Conservation (phyloP, 1,140 invertebrate species). For the Drosophila oshimai region DNA sequence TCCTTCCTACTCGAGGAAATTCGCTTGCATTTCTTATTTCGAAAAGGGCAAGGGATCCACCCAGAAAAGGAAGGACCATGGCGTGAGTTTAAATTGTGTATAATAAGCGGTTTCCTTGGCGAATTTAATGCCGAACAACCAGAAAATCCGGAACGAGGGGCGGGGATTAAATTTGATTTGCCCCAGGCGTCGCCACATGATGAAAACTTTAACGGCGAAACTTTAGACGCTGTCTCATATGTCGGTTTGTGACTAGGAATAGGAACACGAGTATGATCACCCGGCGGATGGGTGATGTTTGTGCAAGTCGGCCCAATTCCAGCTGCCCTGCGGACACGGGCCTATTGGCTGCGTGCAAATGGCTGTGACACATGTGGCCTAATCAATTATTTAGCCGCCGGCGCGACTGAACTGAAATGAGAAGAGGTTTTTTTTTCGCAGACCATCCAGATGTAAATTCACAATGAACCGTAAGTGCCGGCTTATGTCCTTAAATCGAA, state of each 20-base stretch:
- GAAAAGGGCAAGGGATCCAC: constrained; percentile 26
- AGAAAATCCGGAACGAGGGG: not conserved
- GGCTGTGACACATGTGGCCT: constrained; percentile 38
- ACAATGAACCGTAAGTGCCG: constrained; percentile 27
- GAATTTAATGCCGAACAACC: constrained; percentile 22
- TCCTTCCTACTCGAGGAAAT: constrained; percentile 13
- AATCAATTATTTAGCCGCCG: constrained; percentile 35
- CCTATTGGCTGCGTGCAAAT: constrained; percentile 24
- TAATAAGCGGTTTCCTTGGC: constrained; percentile 14
- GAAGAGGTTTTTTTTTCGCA: constrained; percentile 5
- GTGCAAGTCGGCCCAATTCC: constrained; percentile 37
- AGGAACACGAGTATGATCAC: not conserved
- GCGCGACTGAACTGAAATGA: not conserved
- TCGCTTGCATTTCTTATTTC: constrained; percentile 51
- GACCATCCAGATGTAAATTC: constrained; percentile 19
- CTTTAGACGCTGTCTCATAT: constrained; percentile 61
- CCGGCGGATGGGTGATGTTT: constrained; percentile 21
- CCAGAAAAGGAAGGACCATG: constrained; percentile 11
- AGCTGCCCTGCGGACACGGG: constrained; percentile 10
- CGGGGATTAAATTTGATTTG: constrained; percentile 60
- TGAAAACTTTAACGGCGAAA: constrained; percentile 48
- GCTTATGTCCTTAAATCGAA: constrained; percentile 4
- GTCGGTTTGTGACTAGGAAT: too few species aligned
- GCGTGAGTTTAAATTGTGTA: constrained; percentile 42
- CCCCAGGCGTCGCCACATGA: constrained; percentile 32